These are phyloP conservation scores for Laterallus jamaicensis DNA, from an alignment of 2,113 vertebrate species.

Conservation along the genomic window DNA sequence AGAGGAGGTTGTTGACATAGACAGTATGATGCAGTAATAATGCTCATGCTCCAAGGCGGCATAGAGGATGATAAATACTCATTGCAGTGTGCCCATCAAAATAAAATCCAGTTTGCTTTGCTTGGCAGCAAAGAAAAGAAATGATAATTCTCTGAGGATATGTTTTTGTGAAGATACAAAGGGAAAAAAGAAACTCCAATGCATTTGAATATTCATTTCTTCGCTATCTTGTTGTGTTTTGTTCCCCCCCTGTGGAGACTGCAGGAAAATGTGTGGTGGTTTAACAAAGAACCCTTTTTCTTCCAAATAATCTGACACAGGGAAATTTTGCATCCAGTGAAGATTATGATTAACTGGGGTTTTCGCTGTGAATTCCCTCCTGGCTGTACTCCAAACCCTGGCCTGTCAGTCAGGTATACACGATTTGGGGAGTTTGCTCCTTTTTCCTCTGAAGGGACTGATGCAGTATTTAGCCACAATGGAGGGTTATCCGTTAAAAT, in stretches of 20 bases:
- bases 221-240: neutral
- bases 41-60: neutral
- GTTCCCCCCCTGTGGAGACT: neutral
- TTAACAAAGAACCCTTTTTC: neutral
- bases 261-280: neutral
- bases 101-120: neutral
- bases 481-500: slow-evolving; percentile 19
- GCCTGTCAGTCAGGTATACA: neutral
- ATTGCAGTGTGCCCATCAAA: neutral
- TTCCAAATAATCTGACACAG: neutral
- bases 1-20: neutral
- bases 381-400: neutral
- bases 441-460: neutral
- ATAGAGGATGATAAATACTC: neutral
- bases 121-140: neutral
- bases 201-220: slow-evolving; percentile 11
- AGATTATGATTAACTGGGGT: neutral
- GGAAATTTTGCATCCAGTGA: neutral
- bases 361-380: neutral
- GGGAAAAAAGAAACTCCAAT: neutral
- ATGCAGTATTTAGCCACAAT: neutral
- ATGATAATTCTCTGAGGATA: neutral
- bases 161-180: neutral
- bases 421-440: neutral
- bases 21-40: neutral